Percentiles rank a stretch among this genome's conserved stretches.
phyloP scores from a whole-genome alignment of 2,888 invertebrate genomes.

The Tricholauxania praeusta region DNA sequence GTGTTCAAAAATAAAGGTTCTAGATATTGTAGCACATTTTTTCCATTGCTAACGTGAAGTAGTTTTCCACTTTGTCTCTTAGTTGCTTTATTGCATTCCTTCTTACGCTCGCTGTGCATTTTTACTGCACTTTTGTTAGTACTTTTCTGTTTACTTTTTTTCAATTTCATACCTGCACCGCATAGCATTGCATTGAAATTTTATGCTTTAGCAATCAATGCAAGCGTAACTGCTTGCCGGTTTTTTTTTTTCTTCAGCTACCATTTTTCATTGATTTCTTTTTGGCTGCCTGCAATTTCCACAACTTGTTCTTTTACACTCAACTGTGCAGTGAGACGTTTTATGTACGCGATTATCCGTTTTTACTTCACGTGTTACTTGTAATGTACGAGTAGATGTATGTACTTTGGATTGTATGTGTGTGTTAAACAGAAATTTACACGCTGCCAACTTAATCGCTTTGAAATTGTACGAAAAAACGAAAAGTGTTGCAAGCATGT shows the following conservation, averaged over 20 bases:
- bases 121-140: no score
- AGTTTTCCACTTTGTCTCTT: no score
- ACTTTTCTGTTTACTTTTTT: no score
- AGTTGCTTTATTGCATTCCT: no score
- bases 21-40: no score
- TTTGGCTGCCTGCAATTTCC: background rate
- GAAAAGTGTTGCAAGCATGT: no score
- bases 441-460: conserved; percentile 27
- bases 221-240: conserved; percentile 3
- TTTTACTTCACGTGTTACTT: background rate
- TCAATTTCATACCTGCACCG: no score
- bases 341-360: no score
- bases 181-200: conserved; percentile 23
- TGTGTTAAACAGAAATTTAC: conserved; percentile 22
- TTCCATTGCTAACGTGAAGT: no score
- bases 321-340: no score
- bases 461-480: background rate
- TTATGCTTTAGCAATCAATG: conserved; percentile 30
- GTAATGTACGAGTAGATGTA: background rate
- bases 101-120: no score
- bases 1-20: no score
- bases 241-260: conserved; percentile 1
- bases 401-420: background rate
- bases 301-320: background rate
- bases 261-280: background rate